phyloP scores from a whole-genome alignment of 1,140 invertebrate genomes.

The Lysiphlebus fabarum region DNA sequence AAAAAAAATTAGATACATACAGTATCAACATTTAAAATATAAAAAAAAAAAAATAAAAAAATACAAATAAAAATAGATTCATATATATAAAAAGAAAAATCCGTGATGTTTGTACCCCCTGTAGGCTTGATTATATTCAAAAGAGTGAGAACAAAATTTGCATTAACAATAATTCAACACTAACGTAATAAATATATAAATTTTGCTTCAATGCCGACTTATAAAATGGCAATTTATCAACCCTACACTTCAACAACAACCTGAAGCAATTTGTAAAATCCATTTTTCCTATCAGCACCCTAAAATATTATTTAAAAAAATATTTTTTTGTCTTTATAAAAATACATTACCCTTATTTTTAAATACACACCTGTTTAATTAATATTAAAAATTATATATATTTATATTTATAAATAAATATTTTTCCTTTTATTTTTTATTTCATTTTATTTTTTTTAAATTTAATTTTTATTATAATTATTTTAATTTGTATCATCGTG shows the following conservation, averaged over 20 bases:
- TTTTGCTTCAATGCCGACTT: conserved; percentile 12
- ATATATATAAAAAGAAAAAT: too few relatives aligned
- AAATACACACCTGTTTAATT: conserved; percentile 13
- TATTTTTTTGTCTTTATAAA: conserved; percentile 3
- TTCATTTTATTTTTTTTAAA: conserved; percentile 1
- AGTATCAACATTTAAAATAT: too few relatives aligned
- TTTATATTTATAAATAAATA: not conserved
- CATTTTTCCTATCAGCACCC: conserved; percentile 28
- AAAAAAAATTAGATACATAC: not conserved
- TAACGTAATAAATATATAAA: conserved; percentile 24
- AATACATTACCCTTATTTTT: not conserved
- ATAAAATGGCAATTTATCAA: conserved; percentile 39
- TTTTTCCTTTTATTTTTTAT: not conserved
- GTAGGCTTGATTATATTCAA: conserved; percentile 33
- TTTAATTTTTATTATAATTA: not conserved
- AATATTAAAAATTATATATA: not conserved
- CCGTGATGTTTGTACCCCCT: conserved; percentile 22
- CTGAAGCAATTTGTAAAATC: conserved; percentile 32
- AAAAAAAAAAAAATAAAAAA: too few relatives aligned
- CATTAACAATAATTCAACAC: conserved; percentile 42
- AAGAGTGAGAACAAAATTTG: conserved; percentile 26
- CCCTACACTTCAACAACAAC: conserved; percentile 25
- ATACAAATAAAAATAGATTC: too few relatives aligned
- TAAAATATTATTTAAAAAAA: not conserved
- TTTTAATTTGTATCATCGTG: conserved; percentile 10